Evolutionary conservation across 2,113 vertebrate genomes (phyloP), one percentile per base, ranked within the genome.

Genomic region (Petrocephalus zakoni): DNA sequence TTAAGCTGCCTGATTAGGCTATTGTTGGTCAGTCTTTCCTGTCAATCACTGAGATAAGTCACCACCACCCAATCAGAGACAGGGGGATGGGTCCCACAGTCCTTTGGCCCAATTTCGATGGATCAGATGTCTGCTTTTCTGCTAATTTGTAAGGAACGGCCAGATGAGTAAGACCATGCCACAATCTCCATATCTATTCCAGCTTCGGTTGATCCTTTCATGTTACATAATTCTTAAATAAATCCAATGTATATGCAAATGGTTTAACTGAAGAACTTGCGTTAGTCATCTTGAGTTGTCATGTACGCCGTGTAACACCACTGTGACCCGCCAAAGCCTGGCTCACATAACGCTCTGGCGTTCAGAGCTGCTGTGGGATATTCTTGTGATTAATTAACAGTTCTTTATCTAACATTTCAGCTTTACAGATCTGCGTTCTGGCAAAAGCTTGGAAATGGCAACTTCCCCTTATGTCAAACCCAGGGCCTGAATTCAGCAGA

Each of bases 301-400:
- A 55, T 78, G 4, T 47, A 15, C 0, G 7, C 46, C 5, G 13
- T 61, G 55, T 56, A 37, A 88, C 47, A 29, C 3, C 46, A 0
- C n/a, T 37, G 22, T 13, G 17, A 64, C 34, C 86, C 61, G 34
- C 2, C 25, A 88, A 86, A 72, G 78, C 47, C 88, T 19, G 56
- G 34, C 87, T 72, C 34, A 19, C 13, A 21, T 90, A 72, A 89
- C 51, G 90, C 72, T 88, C 34, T 88, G 86, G 83, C 47, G 34
- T 25, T 25, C 34, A 86, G 84, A 90, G 47, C 42, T 1, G 22
- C 61, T 83, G 72, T 87, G 85, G 89, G 89, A 47, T 56, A 75
- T 88, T 85, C 61, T 49, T 53, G 72, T 89, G 90, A 92, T 92
- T 90, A 88, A 90, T 90, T 90, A 49, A 88, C 49, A 64, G 52